Evolutionary conservation across 2,797 vertebrate species (phyloP).

Genomic region (Sebastolobus altivelis): DNA sequence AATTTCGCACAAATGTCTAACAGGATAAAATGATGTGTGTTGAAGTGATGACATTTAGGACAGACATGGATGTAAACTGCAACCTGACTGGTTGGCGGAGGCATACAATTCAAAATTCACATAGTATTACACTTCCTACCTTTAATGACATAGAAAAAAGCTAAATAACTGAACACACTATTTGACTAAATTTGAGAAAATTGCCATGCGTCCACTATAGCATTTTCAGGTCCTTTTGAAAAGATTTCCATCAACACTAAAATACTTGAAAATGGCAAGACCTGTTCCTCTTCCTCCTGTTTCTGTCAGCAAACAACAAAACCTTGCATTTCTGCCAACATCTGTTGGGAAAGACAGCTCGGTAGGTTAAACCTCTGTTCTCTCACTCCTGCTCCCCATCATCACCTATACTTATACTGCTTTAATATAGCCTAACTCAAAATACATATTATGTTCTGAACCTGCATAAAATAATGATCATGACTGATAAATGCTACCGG

Average conservation of each 20-base stretch:
- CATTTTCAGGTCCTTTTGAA: no score
- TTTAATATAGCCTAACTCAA: neutral
- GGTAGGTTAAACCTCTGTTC: neutral
- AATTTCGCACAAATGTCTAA: no score
- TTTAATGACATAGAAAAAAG: neutral
- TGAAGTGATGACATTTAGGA: no score
- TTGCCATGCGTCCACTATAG: neutral
- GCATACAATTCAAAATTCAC: neutral
- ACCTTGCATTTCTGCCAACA: neutral
- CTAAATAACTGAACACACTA: no score
- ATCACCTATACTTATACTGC: no score
- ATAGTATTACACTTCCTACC: neutral
- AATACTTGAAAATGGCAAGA: neutral
- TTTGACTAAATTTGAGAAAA: neutral
- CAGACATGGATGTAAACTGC: no score
- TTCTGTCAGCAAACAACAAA: conserved; percentile 1
- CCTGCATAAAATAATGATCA: neutral
- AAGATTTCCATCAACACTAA: no score
- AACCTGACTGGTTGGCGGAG: no score
- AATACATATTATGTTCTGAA: neutral
- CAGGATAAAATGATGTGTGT: no score
- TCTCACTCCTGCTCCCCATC: no score
- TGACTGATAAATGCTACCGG: neutral
- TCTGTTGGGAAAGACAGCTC: neutral
- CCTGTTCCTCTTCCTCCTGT: neutral